Evolutionary conservation across 2,888 invertebrate species (phyloP), one percentile per base, ranked within the genome.

Genomic region (Erebia palarica): DNA sequence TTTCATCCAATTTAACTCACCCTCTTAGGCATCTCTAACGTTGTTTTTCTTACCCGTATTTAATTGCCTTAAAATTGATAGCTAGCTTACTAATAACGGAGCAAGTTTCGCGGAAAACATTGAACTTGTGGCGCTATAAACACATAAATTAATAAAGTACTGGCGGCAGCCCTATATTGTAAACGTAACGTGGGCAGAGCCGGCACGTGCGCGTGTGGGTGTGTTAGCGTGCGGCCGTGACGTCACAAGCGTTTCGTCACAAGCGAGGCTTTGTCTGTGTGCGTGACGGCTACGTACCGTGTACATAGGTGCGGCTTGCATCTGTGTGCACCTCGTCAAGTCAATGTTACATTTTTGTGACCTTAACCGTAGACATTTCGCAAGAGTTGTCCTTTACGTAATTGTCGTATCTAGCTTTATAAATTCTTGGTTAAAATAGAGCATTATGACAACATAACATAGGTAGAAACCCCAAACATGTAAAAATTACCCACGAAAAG

Each of bases 301-400:
- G 53, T 78, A 58, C 21, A 86, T 86, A 86, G 81, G 83, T 76
- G 82, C 75, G 75, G 75, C 69, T 72, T 68, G 72, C 64, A 64
- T 53, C 36, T 60, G 79, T 79, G 80, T 79, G 79, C 75, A 75
- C 83, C 67, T 49, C 85, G 85, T 86, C 88, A 84, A 84, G 84
- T 84, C 91, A 89, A 90, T 89, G 91, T 88, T 91, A 92, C 89
- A 92, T 91, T 92, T 92, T 92, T 91, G 89, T 92, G 92, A 92
- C 92, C 92, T 92, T 92, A 91, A 92, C 92, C 92, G 89, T 84
- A 78, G 75, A 68, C 77, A 77, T 86, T 85, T 82, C 77, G 81
- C 84, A 85, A 86, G 81, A 79, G 84, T 84, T 85, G 86, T 88
- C 85, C 84, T 89, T 87, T 79, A 79, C 78, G 80, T 79, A 80